These are phyloP conservation scores for Malacoraja senta DNA, from an alignment of 2,797 vertebrate species.

Conservation along the genomic window DNA sequence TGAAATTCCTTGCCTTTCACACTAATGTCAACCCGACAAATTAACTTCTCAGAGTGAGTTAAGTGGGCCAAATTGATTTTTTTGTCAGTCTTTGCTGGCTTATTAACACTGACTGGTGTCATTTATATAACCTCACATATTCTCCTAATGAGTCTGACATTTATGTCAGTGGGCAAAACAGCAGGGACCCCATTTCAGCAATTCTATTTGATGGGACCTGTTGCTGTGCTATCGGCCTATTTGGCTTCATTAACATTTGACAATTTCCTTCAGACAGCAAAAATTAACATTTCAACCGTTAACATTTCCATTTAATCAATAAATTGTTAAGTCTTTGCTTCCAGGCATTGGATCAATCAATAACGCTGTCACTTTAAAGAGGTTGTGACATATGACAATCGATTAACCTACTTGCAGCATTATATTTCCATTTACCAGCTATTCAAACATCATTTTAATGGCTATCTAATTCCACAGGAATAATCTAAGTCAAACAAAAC, in stretches of 20 bases:
- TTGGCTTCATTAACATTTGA: not conserved
- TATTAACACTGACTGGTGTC: slow-evolving; percentile 23
- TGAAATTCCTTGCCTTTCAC: slow-evolving; percentile 21
- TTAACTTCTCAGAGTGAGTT: slow-evolving; percentile 35
- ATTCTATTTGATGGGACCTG: slow-evolving; percentile 32
- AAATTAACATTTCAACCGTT: slow-evolving; percentile 42
- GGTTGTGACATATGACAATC: slow-evolving; percentile 44
- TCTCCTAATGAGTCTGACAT: slow-evolving; percentile 34
- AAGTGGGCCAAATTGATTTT: slow-evolving; percentile 29
- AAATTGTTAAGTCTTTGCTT: slow-evolving; percentile 40
- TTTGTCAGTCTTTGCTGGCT: slow-evolving; percentile 32
- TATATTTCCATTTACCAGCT: slow-evolving; percentile 44
- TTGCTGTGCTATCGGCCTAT: slow-evolving; percentile 7
- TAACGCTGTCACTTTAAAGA: slow-evolving; percentile 44
- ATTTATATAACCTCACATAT: slow-evolving; percentile 14
- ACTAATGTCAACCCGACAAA: slow-evolving; percentile 34
- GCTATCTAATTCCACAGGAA: not conserved
- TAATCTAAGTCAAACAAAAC: not conserved
- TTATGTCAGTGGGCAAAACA: slow-evolving; percentile 24
- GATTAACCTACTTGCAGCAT: slow-evolving; percentile 43
- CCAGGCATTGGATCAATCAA: slow-evolving; percentile 40
- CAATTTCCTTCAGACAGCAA: slow-evolving; percentile 8
- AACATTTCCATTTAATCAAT: slow-evolving; percentile 43
- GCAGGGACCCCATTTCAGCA: not conserved
- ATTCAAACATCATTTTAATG: slow-evolving; percentile 42